Evolutionary conservation across 2,888 invertebrate genomes (phyloP).

Genomic region (Harpagoxenus sublaevis): DNA sequence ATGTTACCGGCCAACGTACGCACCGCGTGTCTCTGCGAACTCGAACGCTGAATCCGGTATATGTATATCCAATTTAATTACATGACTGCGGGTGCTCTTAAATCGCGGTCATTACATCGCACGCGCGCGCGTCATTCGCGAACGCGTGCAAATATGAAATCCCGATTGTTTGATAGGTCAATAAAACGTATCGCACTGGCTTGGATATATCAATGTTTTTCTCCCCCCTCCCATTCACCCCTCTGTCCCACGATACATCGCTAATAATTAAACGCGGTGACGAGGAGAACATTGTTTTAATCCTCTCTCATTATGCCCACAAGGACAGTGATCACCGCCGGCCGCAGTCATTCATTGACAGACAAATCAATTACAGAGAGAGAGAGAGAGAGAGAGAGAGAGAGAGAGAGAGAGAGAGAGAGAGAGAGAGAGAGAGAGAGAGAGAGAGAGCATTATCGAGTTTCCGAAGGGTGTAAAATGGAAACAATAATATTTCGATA

Average conservation of each 20-base stretch:
- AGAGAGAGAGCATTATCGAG: slow-evolving; percentile 69
- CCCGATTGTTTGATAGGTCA: slow-evolving; percentile 70
- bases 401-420: not conserved
- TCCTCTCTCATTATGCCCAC: slow-evolving; percentile 77
- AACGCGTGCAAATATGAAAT: slow-evolving; percentile 69
- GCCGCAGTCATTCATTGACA: slow-evolving; percentile 72
- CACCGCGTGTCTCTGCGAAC: not conserved
- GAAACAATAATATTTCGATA: slow-evolving; percentile 74
- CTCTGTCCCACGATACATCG: slow-evolving; percentile 18
- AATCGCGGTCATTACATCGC: slow-evolving; percentile 68
- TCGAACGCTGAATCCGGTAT: slow-evolving; percentile 16
- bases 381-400: slow-evolving; percentile 52
- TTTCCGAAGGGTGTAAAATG: slow-evolving; percentile 74
- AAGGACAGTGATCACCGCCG: slow-evolving; percentile 64
- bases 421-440: no score
- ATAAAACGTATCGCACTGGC: slow-evolving; percentile 65
- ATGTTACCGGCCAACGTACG: not conserved
- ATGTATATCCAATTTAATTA: slow-evolving; percentile 64
- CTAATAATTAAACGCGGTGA: slow-evolving; percentile 76
- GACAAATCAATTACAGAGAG: slow-evolving; percentile 76
- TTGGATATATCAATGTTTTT: slow-evolving; percentile 41
- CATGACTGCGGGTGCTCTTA: slow-evolving; percentile 64
- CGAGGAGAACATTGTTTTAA: slow-evolving; percentile 75
- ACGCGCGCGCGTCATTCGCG: slow-evolving; percentile 40
- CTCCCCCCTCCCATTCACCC: not conserved